Conservation (phyloP, 2,888 invertebrate species). For the Tenthredo distinguenda region DNA sequence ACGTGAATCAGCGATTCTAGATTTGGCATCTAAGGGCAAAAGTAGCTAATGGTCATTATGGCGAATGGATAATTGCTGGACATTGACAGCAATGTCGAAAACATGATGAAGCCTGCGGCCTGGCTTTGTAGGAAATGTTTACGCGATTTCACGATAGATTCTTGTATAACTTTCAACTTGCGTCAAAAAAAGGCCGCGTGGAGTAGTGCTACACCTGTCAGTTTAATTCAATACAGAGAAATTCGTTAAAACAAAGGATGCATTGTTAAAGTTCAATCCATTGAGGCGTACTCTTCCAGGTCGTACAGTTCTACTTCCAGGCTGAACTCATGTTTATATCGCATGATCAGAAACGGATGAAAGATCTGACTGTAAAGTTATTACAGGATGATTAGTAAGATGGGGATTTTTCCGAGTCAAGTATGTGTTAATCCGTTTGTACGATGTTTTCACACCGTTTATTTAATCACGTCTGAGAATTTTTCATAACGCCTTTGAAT, state of each 20-base stretch:
- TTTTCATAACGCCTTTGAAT: neutral
- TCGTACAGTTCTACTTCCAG: neutral
- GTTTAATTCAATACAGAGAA: neutral
- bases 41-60: neutral
- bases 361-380: neutral
- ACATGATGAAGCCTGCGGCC: neutral
- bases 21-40: slow-evolving; percentile 64
- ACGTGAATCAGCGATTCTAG: slow-evolving; percentile 87
- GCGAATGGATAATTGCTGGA: neutral
- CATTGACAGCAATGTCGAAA: neutral
- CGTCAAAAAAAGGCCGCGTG: neutral
- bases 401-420: neutral
- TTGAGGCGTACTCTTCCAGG: neutral
- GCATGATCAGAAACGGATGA: neutral
- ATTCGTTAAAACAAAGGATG: neutral
- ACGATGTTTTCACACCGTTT: neutral
- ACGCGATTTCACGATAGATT: neutral
- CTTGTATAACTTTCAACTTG: neutral
- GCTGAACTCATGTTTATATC: neutral
- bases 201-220: neutral
- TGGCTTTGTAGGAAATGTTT: neutral
- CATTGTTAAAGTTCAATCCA: neutral
- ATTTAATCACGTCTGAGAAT: neutral
- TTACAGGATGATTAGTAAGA: neutral
- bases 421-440: neutral